Evolutionary conservation across 2,888 invertebrate genomes (phyloP), one percentile per base, ranked within the genome.

Genomic region (Drosophila antonietae): DNA sequence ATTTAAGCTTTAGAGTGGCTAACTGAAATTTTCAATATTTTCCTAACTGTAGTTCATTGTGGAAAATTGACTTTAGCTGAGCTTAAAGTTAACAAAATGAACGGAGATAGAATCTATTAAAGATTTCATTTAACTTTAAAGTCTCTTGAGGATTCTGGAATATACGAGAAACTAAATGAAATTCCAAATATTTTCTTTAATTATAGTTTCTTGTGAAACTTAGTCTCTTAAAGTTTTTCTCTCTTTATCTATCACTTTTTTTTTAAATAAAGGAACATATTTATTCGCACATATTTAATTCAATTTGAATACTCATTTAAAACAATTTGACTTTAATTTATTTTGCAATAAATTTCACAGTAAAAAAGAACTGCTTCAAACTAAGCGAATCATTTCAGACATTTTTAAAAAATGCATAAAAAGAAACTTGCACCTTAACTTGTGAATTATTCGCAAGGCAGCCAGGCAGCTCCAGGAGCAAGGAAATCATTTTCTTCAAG

Each of bases 381-480:
- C 44, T 37, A 46, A 18, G 53, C 65, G 55, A 68, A 67, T 57
- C 62, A 64, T 61, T 78, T 68, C 49, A 63, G 59, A 60, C 70
- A 62, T 53, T 55, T 53, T 9, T 18, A 58, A 12, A 41, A 65
- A 64, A 67, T 60, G 62, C 46, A 60, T 55, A 51, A 68, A 51
- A 66, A 18, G 46, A 72, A 75, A 75, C 56, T 80, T 73, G 49
- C 68, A 61, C 65, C 70, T 75, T 69, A 59, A 68, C 70, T 82
- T 76, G 63, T 70, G 73, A 78, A 61, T 65, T 75, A 63, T 75
- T 62, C 49, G 67, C 55, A 66, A 68, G 69, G 73, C 55, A 61
- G 73, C 55, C 62, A 78, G 71, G 64, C 74, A 76, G 55, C 78
- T 67, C 20, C n/a, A 47, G 41, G 59, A 49, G 28, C n/a, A 75